These are phyloP conservation scores for Lagenorhynchus albirostris DNA, from an alignment of 2,113 vertebrate species.

Conservation along the genomic window DNA sequence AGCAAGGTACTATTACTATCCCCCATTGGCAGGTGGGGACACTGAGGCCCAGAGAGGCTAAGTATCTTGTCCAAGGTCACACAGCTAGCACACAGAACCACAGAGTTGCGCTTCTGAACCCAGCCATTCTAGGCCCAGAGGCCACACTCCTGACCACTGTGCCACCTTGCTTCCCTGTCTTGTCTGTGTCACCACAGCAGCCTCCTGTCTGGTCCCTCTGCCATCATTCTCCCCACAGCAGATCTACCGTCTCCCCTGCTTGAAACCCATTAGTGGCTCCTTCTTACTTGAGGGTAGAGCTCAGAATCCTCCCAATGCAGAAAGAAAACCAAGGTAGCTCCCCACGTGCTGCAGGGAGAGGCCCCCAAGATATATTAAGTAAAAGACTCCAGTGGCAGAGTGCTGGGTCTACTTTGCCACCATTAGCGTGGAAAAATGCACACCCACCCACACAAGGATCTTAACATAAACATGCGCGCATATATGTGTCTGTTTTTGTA, in stretches of 20 bases:
- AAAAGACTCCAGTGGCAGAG: too few species aligned
- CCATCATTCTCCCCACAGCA: background rate
- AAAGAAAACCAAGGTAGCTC: background rate
- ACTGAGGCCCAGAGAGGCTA: background rate
- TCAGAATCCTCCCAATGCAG: background rate
- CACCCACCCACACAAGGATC: accelerated
- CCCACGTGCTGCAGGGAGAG: background rate
- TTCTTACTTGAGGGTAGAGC: background rate
- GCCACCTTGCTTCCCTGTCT: background rate
- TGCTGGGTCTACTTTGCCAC: background rate
- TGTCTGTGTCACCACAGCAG: accelerated
- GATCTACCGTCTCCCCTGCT: background rate
- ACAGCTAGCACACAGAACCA: background rate
- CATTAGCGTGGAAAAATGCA: background rate
- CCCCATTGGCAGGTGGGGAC: background rate
- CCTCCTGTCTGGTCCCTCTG: background rate
- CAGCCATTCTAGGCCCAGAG: too few species aligned
- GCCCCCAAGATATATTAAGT: too few species aligned
- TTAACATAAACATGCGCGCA: accelerated
- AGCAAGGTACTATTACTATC: too few species aligned
- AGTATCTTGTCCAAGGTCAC: background rate
- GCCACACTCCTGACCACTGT: accelerated
- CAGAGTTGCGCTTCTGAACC: background rate
- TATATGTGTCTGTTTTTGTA: accelerated
- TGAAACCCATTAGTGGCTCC: background rate